Conservation (phyloP, 2,113 vertebrate species). For the Spheniscus mendiculus region DNA sequence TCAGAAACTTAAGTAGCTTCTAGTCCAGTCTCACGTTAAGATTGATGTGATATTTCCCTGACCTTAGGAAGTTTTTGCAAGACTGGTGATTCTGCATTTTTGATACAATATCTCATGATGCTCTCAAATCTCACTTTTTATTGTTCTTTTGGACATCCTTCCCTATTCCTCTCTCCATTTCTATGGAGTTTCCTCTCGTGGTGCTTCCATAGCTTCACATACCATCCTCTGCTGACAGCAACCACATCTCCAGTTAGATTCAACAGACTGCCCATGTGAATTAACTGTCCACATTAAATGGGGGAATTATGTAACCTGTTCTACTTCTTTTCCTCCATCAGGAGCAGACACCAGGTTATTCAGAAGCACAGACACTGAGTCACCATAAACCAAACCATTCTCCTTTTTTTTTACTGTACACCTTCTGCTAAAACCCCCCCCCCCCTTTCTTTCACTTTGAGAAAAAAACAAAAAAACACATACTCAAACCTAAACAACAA, state of each 20-base stretch:
- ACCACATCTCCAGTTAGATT: neutral
- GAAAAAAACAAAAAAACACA: neutral
- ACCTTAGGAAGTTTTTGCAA: neutral
- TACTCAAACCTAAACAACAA: neutral
- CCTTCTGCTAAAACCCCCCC: neutral
- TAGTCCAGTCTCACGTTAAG: neutral
- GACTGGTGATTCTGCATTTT: neutral
- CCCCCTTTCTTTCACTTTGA: neutral
- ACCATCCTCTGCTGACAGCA: neutral
- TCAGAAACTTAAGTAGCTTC: neutral
- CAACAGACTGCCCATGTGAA: neutral
- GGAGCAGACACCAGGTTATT: neutral
- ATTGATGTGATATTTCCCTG: neutral
- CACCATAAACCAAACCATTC: neutral
- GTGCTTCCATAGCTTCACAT: neutral
- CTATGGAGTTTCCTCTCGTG: fast-evolving
- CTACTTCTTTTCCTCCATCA: neutral
- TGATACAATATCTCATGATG: neutral
- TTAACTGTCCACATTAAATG: neutral
- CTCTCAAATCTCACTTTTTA: neutral
- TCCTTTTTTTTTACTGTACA: neutral
- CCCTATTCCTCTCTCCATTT: neutral
- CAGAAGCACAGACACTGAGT: neutral
- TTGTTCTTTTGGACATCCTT: neutral
- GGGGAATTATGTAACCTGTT: neutral